phyloP scores from a whole-genome alignment of 2,113 vertebrate species.

The Pholis gunnellus region DNA sequence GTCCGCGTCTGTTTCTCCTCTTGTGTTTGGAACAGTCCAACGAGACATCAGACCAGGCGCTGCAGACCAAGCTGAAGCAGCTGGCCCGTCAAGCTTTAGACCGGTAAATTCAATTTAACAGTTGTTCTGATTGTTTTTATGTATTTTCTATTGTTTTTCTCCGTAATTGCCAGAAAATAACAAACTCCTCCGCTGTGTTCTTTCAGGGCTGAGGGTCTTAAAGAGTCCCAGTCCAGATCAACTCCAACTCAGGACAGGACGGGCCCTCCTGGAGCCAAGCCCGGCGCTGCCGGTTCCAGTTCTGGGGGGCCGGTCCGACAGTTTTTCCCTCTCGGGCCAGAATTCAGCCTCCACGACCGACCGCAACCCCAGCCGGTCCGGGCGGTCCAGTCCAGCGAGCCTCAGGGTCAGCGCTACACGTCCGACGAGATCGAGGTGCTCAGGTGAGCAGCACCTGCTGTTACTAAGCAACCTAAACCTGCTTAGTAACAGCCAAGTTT shows the following conservation, averaged over 20 bases:
- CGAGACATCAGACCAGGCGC: slow-evolving; percentile 91
- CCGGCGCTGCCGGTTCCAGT: slow-evolving; percentile 43
- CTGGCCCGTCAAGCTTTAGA: slow-evolving; percentile 96
- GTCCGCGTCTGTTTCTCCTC: neutral
- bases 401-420: slow-evolving; percentile 93
- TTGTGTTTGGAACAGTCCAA: slow-evolving; percentile 85
- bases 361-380: slow-evolving; percentile 87
- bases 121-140: too few relatives aligned
- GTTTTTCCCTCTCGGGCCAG: slow-evolving; percentile 92
- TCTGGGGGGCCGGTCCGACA: slow-evolving; percentile 81
- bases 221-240: slow-evolving; percentile 88
- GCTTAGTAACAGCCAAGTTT: too few relatives aligned
- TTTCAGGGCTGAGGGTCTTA: slow-evolving; percentile 94
- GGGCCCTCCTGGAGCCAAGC: slow-evolving; percentile 74
- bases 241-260: slow-evolving; percentile 84
- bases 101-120: slow-evolving; percentile 86
- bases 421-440: slow-evolving; percentile 97
- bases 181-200: neutral
- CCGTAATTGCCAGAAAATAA: neutral
- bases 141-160: neutral
- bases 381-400: slow-evolving; percentile 90
- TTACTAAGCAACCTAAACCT: too few relatives aligned
- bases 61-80: slow-evolving; percentile 96
- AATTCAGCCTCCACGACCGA: slow-evolving; percentile 91
- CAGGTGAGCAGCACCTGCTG: slow-evolving; percentile 82